Evolutionary conservation across 2,888 invertebrate species (phyloP).

Genomic region (Micoletzkya japonica): DNA sequence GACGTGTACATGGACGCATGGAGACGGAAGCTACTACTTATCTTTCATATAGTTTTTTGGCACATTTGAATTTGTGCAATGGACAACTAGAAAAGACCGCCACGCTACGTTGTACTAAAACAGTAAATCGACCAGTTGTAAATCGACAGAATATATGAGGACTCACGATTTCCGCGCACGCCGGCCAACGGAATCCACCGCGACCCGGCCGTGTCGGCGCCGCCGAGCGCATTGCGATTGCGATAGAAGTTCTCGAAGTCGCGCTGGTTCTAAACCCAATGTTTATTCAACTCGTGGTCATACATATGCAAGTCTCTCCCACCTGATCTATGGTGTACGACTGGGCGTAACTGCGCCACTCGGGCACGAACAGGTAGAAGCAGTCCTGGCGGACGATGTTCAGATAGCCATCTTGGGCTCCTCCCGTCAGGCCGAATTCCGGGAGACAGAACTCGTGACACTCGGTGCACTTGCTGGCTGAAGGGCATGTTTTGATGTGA

Average conservation of each 20-base stretch:
- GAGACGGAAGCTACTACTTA: neutral
- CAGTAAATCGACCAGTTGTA: too few species aligned
- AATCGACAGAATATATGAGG: too few species aligned
- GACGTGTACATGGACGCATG: conserved; percentile 1
- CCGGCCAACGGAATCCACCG: conserved; percentile 33
- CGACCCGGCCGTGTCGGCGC: conserved; percentile 20
- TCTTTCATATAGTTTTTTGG: too few species aligned
- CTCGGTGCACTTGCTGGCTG: conserved; percentile 55
- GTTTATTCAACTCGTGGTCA: neutral
- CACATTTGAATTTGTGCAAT: too few species aligned
- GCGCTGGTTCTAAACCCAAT: conserved; percentile 43
- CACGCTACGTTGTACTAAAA: too few species aligned
- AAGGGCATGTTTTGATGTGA: conserved; percentile 27
- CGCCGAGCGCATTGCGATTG: conserved; percentile 31
- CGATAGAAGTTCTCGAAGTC: conserved; percentile 53
- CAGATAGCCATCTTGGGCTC: conserved; percentile 38
- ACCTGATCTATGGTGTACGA: conserved; percentile 47
- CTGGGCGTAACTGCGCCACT: conserved; percentile 59
- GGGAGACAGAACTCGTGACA: conserved; percentile 62
- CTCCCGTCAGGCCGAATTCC: conserved; percentile 52
- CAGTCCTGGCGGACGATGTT: conserved; percentile 57
- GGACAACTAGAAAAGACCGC: too few species aligned
- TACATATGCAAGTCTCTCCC: neutral
- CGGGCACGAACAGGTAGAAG: conserved; percentile 61
- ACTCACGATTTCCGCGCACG: conserved; percentile 16